These are phyloP conservation scores for Clarias fuscus DNA, from an alignment of 2,797 vertebrate genomes.

Conservation along the genomic window DNA sequence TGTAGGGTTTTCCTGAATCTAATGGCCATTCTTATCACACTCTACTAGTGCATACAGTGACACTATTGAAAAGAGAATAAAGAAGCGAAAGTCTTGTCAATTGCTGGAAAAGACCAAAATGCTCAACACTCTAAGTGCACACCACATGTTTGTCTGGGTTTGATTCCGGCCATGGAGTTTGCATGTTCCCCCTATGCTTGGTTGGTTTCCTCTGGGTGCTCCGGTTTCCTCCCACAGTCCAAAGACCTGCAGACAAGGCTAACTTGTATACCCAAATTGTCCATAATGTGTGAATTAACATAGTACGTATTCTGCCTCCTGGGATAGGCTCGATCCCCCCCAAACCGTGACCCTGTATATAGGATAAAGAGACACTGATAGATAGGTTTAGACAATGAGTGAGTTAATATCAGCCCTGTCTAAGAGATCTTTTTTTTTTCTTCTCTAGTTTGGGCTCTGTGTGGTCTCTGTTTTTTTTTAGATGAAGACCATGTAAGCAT, in stretches of 20 bases:
- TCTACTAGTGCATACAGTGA: background rate
- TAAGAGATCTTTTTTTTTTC: background rate
- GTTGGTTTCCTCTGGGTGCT: too few relatives aligned
- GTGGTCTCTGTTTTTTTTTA: constrained; percentile 30
- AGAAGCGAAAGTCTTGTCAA: background rate
- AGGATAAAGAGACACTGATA: too few relatives aligned
- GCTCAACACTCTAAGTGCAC: background rate
- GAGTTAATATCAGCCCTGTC: background rate
- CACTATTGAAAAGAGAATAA: background rate
- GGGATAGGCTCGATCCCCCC: too few relatives aligned
- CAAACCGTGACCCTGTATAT: too few relatives aligned
- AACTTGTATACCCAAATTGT: too few relatives aligned
- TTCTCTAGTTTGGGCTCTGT: constrained; percentile 38
- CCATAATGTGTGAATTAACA: too few relatives aligned
- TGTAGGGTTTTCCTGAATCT: background rate
- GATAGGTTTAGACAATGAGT: too few relatives aligned
- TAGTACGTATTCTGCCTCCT: too few relatives aligned
- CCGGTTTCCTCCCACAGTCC: too few relatives aligned
- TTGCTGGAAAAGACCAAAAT: background rate
- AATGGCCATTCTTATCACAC: background rate
- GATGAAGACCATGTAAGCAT: background rate
- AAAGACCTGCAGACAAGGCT: too few relatives aligned
- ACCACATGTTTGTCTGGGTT: background rate
- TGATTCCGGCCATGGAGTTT: too few relatives aligned
- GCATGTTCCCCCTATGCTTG: too few relatives aligned